phyloP scores from a whole-genome alignment of 1,140 invertebrate genomes.

The Augochlora pura region DNA sequence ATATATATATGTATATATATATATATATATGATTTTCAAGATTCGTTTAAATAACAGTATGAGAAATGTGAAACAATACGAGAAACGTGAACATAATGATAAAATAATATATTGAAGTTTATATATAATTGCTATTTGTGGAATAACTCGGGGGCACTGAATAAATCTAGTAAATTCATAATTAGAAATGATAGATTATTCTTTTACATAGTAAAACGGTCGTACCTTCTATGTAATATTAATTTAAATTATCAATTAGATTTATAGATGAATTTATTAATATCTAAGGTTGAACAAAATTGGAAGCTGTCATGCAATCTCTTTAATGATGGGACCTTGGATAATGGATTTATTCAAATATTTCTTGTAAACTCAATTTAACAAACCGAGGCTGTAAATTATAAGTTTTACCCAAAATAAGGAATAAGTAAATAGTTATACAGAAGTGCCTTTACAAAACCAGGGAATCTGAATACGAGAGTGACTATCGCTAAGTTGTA shows the following conservation, averaged over 20 bases:
- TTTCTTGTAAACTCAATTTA: constrained; percentile 38
- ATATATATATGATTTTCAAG: too few relatives aligned
- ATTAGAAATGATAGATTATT: constrained; percentile 39
- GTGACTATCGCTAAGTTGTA: constrained; percentile 42
- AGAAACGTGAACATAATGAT: constrained; percentile 1
- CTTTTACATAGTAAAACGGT: constrained; percentile 51
- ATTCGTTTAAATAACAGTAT: constrained; percentile 19
- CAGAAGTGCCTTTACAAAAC: constrained; percentile 74
- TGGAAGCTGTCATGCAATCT: constrained; percentile 31
- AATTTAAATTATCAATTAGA: constrained; percentile 44
- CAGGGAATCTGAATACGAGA: constrained; percentile 60
- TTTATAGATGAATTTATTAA: constrained; percentile 31
- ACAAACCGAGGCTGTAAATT: constrained; percentile 62
- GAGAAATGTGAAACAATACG: neutral
- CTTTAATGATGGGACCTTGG: constrained; percentile 38
- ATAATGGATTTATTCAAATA: constrained; percentile 39
- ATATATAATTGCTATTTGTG: constrained; percentile 10
- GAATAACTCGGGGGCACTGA: neutral
- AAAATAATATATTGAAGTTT: constrained; percentile 24
- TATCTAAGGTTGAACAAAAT: constrained; percentile 25
- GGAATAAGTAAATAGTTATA: constrained; percentile 56
- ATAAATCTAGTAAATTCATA: constrained; percentile 26
- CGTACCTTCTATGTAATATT: constrained; percentile 27
- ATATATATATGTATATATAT: constrained; percentile 19
- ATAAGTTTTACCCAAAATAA: constrained; percentile 53